phyloP scores from a whole-genome alignment of 2,797 vertebrate species.

The Tarsius wallacei region DNA sequence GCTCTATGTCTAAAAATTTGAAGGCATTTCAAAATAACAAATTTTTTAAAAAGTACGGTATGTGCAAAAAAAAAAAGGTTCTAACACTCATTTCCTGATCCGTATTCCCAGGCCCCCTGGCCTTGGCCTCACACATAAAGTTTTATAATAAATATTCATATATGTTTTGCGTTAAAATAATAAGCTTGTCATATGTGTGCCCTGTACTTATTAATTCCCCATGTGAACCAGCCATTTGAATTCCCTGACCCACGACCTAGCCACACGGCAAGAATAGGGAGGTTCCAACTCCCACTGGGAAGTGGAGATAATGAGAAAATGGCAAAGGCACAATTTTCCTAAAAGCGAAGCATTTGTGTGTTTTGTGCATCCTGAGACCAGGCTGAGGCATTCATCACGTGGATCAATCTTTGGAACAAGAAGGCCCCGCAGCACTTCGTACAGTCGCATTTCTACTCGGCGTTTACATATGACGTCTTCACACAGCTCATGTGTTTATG shows the following conservation, averaged over 20 bases:
- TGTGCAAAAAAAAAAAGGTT: background rate
- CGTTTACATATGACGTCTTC: background rate
- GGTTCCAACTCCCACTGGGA: background rate
- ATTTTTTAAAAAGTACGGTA: background rate
- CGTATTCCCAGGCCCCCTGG: background rate
- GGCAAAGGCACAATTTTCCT: background rate
- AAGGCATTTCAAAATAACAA: no score
- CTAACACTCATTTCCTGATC: background rate
- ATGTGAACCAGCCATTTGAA: background rate
- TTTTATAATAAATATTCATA: background rate
- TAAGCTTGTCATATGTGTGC: background rate
- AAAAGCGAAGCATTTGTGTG: background rate
- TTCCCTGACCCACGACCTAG: background rate
- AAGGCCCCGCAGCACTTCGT: background rate
- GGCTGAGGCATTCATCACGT: no score
- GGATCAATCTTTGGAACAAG: background rate
- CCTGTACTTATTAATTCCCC: background rate
- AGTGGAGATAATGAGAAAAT: background rate
- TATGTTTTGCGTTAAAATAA: slow-evolving; percentile 30
- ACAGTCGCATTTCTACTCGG: background rate
- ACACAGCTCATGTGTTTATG: background rate
- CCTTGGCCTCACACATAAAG: background rate
- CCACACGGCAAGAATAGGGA: background rate
- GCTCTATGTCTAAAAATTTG: no score
- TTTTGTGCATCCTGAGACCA: background rate